A percentile compares a stretch with the other conserved stretches of the same genome.
Evolutionary conservation across 2,113 vertebrate species (phyloP).

Genomic region (Daboia siamensis): DNA sequence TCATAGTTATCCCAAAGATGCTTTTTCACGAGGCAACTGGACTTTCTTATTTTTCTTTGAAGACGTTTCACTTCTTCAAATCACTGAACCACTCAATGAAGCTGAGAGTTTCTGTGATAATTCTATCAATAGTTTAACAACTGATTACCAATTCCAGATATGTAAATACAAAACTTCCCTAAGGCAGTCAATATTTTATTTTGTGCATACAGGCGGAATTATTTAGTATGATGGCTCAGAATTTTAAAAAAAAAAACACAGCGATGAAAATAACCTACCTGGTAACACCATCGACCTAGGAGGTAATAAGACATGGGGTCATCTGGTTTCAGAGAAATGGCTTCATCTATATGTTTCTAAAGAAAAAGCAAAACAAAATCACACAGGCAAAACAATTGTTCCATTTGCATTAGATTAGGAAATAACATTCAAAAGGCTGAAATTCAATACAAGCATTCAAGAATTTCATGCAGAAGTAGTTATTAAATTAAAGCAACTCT

Average conservation of each 20-base stretch:
- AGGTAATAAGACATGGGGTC: slow-evolving; percentile 73
- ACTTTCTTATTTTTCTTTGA: no score
- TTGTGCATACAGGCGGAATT: background rate
- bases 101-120: background rate
- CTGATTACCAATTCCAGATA: background rate
- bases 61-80: no score
- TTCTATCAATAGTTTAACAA: background rate
- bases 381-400: background rate
- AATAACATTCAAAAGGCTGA: background rate
- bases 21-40: no score
- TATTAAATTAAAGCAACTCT: background rate
- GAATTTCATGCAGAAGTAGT: background rate
- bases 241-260: background rate
- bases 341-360: slow-evolving; percentile 75
- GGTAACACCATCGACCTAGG: slow-evolving; percentile 77
- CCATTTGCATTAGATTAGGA: background rate
- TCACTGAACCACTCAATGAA: background rate
- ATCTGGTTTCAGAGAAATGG: slow-evolving; percentile 71
- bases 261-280: slow-evolving; percentile 56
- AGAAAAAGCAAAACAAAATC: slow-evolving; percentile 4
- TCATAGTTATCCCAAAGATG: no score
- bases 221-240: background rate
- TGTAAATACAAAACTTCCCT: background rate
- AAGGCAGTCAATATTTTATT: background rate
- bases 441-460: fast-evolving